Conservation (phyloP, 2,888 invertebrate genomes). For the Erpobdella octoculata region DNA sequence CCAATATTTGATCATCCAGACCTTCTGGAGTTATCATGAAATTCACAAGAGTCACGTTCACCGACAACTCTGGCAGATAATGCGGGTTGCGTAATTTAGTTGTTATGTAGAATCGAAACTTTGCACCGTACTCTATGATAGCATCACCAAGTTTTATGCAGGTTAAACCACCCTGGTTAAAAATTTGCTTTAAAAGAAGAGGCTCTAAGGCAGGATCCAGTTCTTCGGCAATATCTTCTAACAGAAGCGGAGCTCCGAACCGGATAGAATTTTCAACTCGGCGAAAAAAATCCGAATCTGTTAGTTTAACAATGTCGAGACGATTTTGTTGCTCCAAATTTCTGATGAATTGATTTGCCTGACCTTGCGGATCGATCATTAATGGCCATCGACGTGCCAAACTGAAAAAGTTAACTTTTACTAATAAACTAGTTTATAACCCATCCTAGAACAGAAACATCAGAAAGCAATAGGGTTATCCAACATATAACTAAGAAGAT, state of each 20-base stretch:
- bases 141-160: slow-evolving; percentile 55
- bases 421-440: no score
- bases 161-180: slow-evolving; percentile 46
- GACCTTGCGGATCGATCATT: slow-evolving; percentile 55
- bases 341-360: slow-evolving; percentile 87
- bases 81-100: slow-evolving; percentile 55
- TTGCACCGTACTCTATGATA: slow-evolving; percentile 54
- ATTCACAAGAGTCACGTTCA: slow-evolving; percentile 60
- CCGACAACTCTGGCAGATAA: slow-evolving; percentile 54
- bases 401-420: slow-evolving; percentile 42
- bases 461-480: no score
- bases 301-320: slow-evolving; percentile 58
- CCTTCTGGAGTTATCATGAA: slow-evolving; percentile 72
- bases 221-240: slow-evolving; percentile 53
- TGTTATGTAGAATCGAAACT: slow-evolving; percentile 55
- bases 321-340: slow-evolving; percentile 82
- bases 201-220: slow-evolving; percentile 53
- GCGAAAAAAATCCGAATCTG: slow-evolving; percentile 69
- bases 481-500: no score
- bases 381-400: slow-evolving; percentile 53
- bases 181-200: slow-evolving; percentile 53
- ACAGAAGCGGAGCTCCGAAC: slow-evolving; percentile 53
- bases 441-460: no score
- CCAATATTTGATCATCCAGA: slow-evolving; percentile 53
- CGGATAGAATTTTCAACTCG: slow-evolving; percentile 54